Conservation (phyloP, 2,888 invertebrate genomes). For the Sinodicranocentrus sp. region DNA sequence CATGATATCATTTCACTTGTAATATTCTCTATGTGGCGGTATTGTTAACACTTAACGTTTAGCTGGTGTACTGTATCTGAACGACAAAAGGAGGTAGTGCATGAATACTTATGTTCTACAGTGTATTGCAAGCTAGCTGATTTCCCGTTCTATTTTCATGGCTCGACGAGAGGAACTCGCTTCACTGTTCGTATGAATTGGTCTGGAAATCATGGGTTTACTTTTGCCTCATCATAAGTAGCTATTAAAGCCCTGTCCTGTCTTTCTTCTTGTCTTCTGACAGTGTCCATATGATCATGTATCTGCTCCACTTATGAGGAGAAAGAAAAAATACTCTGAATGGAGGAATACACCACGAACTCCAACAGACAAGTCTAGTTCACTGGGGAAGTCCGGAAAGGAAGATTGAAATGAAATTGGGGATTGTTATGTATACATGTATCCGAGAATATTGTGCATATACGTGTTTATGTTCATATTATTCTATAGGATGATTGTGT, state of each 20-base stretch:
- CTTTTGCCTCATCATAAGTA: conserved; percentile 32
- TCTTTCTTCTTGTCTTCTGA: neutral
- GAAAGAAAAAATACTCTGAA: conserved; percentile 1
- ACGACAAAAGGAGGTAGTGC: no score
- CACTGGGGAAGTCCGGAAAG: conserved; percentile 30
- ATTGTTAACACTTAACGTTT: no score
- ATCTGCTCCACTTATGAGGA: neutral
- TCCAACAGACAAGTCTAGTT: neutral
- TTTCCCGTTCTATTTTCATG: neutral
- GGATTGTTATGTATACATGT: conserved; percentile 25
- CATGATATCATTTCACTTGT: no score
- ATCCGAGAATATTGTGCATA: conserved; percentile 8
- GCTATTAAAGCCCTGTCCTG: conserved; percentile 13
- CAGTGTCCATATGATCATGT: conserved; percentile 17
- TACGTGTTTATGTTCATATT: neutral
- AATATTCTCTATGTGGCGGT: no score
- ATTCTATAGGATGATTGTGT: neutral
- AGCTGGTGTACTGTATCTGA: no score
- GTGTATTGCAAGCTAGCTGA: neutral
- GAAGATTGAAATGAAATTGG: conserved; percentile 49
- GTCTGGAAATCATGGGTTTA: conserved; percentile 42
- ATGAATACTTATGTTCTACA: no score
- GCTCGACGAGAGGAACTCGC: neutral
- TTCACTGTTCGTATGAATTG: conserved; percentile 36
- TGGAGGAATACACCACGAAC: neutral